Evolutionary conservation across 2,888 invertebrate genomes (phyloP), one percentile per base, ranked within the genome.

Genomic region (Drosophila emarginata): DNA sequence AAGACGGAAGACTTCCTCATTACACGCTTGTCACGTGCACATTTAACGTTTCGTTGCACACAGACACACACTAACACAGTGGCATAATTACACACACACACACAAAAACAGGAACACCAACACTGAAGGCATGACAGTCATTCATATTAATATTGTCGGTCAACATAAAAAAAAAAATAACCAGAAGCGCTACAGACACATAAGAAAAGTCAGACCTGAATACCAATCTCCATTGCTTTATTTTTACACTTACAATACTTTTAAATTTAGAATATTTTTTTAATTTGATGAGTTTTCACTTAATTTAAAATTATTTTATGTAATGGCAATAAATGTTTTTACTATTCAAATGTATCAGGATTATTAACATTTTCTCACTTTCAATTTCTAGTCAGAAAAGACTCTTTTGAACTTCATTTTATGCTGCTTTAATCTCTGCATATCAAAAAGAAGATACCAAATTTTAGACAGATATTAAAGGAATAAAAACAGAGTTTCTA

Each of bases 1-100:
- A 65, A 74, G 69, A 78, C 67, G 62, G 84, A 76, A 87, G 79
- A 77, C 85, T 78, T 87, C 71, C 84, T 88, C 78, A 85, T 85
- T 86, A 83, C 84, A 85, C 88, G 84, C 88, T 88, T 86, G 88
- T 85, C 88, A 88, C 88, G 87, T 85, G 78, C 87, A 76, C 81
- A 87, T 82, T 82, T 83, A 82, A 85, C 83, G 82, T 79, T 82
- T 76, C 82, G 83, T 70, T 76, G 82, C 77, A 74, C 79, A 84
- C 66, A 81, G 65, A 76, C 63, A 79, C 52, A 53, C 32, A 61
- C 39, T 61, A 32, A 70, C 18, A 62, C 32, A 54, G 12, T 45
- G 14, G 18, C 58, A 65, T 67, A 74, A 60, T 62, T 69, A 70
- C 50, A 61, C 64, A 53, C 64, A 70, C 62, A 76, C 36, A 62